Percentiles rank a stretch among this genome's conserved stretches.
Conservation (phyloP, 53 echinoderm and acorn worm species). For the Luidia sarsii region DNA sequence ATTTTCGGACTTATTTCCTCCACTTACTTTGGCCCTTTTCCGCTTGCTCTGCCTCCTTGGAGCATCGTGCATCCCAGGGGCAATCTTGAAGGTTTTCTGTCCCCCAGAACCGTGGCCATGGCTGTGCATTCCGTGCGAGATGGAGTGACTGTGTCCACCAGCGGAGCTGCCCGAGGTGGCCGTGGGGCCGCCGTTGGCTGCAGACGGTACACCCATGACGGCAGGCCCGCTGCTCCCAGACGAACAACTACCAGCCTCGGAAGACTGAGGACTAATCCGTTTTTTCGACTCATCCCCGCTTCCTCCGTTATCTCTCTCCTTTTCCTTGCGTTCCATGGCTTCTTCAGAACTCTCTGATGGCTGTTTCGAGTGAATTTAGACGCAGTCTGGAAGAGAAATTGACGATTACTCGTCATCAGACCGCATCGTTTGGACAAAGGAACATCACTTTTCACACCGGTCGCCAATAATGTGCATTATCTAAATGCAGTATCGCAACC, state of each 20-base stretch:
- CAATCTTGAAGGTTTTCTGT: conserved; percentile 46
- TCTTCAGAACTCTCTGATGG: background rate
- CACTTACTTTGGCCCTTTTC: conserved; percentile 46
- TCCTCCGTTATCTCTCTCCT: conserved; percentile 73
- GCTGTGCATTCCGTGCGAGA: conserved; percentile 54
- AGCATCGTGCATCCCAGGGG: conserved; percentile 56
- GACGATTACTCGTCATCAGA: no score
- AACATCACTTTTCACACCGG: background rate
- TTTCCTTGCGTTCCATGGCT: conserved; percentile 76
- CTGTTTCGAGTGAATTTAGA: background rate
- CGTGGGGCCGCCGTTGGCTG: background rate
- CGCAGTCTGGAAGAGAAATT: background rate
- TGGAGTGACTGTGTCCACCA: conserved; percentile 39
- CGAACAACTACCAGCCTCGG: conserved; percentile 39
- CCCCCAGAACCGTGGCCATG: conserved; percentile 27
- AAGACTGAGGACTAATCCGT: conserved; percentile 48
- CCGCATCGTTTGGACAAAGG: conserved; percentile 9
- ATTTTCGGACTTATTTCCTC: no score
- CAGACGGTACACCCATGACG: background rate
- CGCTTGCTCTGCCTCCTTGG: conserved; percentile 61
- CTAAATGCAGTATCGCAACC: background rate
- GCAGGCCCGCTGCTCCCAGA: conserved; percentile 10
- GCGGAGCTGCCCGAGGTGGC: background rate
- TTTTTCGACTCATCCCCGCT: conserved; percentile 75
- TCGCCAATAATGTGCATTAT: background rate